Percentiles rank a stretch among this genome's conserved stretches.
Evolutionary conservation across 2,888 invertebrate species (phyloP).

Genomic region (Dryadula phaetusa): DNA sequence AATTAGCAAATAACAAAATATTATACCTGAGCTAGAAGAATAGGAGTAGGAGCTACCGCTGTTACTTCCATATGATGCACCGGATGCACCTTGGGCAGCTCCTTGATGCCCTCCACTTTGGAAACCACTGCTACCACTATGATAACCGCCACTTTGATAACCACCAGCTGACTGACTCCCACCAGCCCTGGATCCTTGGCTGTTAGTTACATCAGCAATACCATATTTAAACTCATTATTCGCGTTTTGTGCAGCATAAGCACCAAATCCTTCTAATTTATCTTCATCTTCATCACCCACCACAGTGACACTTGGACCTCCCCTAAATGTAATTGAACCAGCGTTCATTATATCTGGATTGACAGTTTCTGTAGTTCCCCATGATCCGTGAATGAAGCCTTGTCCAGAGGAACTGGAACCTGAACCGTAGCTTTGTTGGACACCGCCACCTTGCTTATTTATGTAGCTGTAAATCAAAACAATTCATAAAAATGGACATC

Average conservation of each 20-base stretch:
- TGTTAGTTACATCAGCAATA: conserved; percentile 68
- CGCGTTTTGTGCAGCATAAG: conserved; percentile 67
- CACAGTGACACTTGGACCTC: conserved; percentile 64
- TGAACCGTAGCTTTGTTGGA: conserved; percentile 43
- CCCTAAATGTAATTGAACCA: conserved; percentile 66
- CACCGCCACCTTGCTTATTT: conserved; percentile 48
- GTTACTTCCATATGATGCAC: conserved; percentile 47
- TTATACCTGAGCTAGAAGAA: conserved; percentile 68
- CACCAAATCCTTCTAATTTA: conserved; percentile 68
- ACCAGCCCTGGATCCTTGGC: conserved; percentile 42
- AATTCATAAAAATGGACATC: not conserved
- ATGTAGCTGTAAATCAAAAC: conserved; percentile 56
- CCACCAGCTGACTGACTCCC: conserved; percentile 45
- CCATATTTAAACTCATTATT: conserved; percentile 75
- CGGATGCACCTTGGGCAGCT: conserved; percentile 41
- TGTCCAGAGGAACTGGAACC: conserved; percentile 53
- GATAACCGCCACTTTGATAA: conserved; percentile 45
- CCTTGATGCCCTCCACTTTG: conserved; percentile 48
- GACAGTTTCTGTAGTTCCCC: conserved; percentile 79
- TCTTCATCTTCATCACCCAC: conserved; percentile 75
- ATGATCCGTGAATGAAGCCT: conserved; percentile 70
- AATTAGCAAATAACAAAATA: too few species aligned
- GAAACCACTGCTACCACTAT: conserved; percentile 29
- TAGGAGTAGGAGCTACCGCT: conserved; percentile 64
- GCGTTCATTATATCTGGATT: conserved; percentile 75